Conservation (phyloP, 2,888 invertebrate genomes). For the Lamproptera curius region DNA sequence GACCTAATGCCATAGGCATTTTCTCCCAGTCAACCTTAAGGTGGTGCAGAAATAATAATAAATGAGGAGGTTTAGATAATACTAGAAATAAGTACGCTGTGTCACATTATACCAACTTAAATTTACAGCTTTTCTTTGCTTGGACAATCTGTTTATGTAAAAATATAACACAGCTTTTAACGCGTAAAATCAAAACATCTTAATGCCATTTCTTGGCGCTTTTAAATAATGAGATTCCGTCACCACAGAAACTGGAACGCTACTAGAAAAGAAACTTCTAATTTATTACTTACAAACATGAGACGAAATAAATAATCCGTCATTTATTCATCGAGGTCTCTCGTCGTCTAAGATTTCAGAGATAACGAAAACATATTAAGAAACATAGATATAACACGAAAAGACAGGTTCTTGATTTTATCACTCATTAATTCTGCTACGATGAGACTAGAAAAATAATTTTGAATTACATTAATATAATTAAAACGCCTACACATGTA, state of each 20-base stretch:
- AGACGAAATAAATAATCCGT: conserved; percentile 8
- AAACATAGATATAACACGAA: conserved; percentile 3
- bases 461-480: conserved; percentile 5
- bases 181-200: neutral
- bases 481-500: conserved; percentile 1
- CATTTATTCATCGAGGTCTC: conserved; percentile 1
- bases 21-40: no score
- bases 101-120: no score
- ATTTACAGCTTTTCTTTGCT: no score
- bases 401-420: conserved; percentile 5
- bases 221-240: no score
- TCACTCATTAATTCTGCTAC: conserved; percentile 8
- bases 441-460: neutral
- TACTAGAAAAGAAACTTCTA: neutral
- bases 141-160: no score
- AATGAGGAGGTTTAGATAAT: no score
- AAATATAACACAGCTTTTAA: no score
- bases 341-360: neutral
- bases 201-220: no score
- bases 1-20: no score
- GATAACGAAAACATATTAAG: conserved; percentile 9
- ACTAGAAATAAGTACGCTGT: no score
- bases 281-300: neutral
- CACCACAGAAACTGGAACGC: neutral
- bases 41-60: no score